These are phyloP conservation scores for Gouania willdenowi DNA, from an alignment of 2,797 vertebrate species.

Conservation along the genomic window DNA sequence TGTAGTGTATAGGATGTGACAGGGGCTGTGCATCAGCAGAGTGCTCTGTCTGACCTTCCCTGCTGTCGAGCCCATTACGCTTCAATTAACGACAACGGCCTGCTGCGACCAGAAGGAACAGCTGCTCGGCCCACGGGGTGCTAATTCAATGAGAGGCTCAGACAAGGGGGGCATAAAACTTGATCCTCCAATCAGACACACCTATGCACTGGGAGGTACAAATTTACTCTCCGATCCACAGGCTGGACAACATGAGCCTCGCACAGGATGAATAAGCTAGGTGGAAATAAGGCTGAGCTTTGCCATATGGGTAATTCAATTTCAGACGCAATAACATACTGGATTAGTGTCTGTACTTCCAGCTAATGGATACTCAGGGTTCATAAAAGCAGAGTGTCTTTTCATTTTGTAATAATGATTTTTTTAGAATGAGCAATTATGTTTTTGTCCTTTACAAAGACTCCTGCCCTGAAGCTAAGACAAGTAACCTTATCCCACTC, in stretches of 20 bases:
- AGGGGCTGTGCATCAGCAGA: constrained; percentile 69
- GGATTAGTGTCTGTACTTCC: constrained; percentile 49
- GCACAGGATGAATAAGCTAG: constrained; percentile 24
- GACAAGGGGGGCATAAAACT: constrained; percentile 75
- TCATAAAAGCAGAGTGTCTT: constrained; percentile 32
- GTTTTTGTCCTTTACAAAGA: constrained; percentile 1
- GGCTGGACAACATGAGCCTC: constrained; percentile 35
- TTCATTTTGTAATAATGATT: constrained; percentile 20
- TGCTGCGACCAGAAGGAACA: constrained; percentile 84
- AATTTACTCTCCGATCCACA: constrained; percentile 67
- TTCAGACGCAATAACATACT: constrained; percentile 43
- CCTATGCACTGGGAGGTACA: constrained; percentile 68
- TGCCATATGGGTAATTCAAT: constrained; percentile 70
- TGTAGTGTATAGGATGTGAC: constrained; percentile 52
- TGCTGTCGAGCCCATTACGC: constrained; percentile 86
- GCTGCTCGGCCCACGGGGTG: constrained; percentile 86
- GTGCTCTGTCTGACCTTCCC: constrained; percentile 83
- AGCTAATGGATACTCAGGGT: constrained; percentile 52
- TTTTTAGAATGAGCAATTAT: constrained; percentile 6
- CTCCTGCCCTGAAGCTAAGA: too few relatives aligned
- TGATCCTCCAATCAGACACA: constrained; percentile 74
- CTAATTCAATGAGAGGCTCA: constrained; percentile 85
- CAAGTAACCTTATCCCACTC: too few relatives aligned
- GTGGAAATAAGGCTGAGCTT: constrained; percentile 55
- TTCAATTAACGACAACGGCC: constrained; percentile 88